A percentile compares a stretch with the other conserved stretches of the same genome.
phyloP scores from a whole-genome alignment of 2,888 invertebrate species.

The Erpobdella octoculata region DNA sequence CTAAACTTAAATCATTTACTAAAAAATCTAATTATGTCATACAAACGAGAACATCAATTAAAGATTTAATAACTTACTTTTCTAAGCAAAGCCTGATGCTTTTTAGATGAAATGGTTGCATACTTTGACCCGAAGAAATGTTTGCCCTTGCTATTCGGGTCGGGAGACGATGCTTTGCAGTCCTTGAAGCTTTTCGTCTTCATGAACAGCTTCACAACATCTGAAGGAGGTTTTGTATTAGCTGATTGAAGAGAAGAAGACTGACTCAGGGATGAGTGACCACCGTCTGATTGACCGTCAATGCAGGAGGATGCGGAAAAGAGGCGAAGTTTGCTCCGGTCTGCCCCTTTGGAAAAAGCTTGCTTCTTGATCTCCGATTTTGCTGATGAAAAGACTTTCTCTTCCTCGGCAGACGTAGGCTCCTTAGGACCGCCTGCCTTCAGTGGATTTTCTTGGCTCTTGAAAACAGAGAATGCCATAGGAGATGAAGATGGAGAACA shows the following conservation, averaged over 20 bases:
- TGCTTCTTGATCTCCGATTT: background rate
- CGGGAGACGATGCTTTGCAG: background rate
- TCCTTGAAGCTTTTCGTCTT: conserved; percentile 16
- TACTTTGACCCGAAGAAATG: background rate
- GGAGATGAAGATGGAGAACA: background rate
- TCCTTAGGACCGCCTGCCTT: background rate
- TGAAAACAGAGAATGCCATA: background rate
- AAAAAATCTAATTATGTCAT: too few relatives aligned
- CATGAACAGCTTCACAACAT: background rate
- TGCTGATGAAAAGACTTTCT: background rate
- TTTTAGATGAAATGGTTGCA: background rate
- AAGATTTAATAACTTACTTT: conserved; percentile 1
- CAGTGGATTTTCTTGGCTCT: background rate
- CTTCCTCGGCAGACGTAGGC: background rate
- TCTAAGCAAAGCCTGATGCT: background rate
- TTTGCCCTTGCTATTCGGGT: background rate
- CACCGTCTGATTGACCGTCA: background rate
- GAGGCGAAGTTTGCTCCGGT: background rate
- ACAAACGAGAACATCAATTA: too few relatives aligned
- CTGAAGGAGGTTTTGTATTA: background rate
- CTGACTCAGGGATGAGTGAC: background rate
- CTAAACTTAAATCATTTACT: too few relatives aligned
- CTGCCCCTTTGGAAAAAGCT: background rate
- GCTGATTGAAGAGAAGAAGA: background rate
- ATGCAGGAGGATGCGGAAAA: conserved; percentile 2